Evolutionary conservation across 1,140 invertebrate genomes (phyloP).

Genomic region (Mesaphorura yosii): DNA sequence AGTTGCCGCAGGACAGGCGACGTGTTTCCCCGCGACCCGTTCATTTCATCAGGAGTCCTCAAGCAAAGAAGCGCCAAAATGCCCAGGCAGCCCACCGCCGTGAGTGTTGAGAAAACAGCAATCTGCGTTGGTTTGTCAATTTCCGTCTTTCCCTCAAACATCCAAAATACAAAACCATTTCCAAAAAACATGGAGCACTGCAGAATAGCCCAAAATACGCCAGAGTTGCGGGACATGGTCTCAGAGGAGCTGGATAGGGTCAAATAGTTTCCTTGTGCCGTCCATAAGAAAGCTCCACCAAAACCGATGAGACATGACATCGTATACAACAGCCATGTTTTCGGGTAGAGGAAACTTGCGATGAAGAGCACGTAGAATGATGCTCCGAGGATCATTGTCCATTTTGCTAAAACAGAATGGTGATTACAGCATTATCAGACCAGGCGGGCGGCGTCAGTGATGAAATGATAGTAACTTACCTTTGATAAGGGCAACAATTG

Average conservation of each 20-base stretch:
- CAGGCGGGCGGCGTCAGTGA: too few species aligned
- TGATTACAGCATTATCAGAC: too few species aligned
- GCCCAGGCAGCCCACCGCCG: constrained; percentile 52
- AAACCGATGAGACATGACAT: constrained; percentile 73
- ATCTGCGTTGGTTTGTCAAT: constrained; percentile 52
- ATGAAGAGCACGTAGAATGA: constrained; percentile 45
- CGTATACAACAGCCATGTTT: constrained; percentile 65
- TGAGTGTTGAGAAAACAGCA: constrained; percentile 61
- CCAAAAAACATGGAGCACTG: constrained; percentile 84
- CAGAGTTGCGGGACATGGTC: constrained; percentile 84
- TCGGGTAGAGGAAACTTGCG: constrained; percentile 62
- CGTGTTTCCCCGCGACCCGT: too few species aligned
- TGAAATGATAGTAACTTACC: too few species aligned
- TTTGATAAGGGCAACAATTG: constrained; percentile 68
- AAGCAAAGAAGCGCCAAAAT: constrained; percentile 54
- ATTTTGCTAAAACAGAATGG: too few species aligned
- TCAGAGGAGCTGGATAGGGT: constrained; percentile 74
- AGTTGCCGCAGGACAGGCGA: too few species aligned
- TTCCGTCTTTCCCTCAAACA: constrained; percentile 64
- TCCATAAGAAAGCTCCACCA: constrained; percentile 77
- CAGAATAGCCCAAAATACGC: constrained; percentile 89
- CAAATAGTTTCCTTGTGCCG: constrained; percentile 82
- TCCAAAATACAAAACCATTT: constrained; percentile 84
- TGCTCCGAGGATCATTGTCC: constrained; percentile 72
- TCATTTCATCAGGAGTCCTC: too few species aligned